Conservation (phyloP, 2,888 invertebrate genomes). For the Eucriotettix oculatus region DNA sequence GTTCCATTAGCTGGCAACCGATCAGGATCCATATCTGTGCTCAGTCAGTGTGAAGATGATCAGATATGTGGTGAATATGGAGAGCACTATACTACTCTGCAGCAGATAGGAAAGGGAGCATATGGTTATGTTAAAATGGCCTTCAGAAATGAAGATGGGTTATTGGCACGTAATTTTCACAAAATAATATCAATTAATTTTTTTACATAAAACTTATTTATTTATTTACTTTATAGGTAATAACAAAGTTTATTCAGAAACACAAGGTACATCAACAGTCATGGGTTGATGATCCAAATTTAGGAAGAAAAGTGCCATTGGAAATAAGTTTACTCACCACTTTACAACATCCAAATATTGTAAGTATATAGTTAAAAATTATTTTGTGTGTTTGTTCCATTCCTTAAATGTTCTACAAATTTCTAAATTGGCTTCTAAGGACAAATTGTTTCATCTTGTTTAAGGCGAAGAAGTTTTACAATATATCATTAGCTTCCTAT, state of each 20-base stretch:
- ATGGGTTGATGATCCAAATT: constrained; percentile 38
- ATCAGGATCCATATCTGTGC: constrained; percentile 36
- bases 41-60: constrained; percentile 38
- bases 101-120: constrained; percentile 55
- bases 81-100: constrained; percentile 39
- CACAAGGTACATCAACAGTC: constrained; percentile 47
- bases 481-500: background rate
- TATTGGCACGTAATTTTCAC: constrained; percentile 23
- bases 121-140: constrained; percentile 58
- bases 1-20: constrained; percentile 15
- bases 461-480: too few species aligned
- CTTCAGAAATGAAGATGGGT: constrained; percentile 38
- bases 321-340: constrained; percentile 49
- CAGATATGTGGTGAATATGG: constrained; percentile 37
- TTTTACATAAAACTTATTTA: background rate
- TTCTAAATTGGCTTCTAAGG: too few species aligned
- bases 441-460: too few species aligned
- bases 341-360: constrained; percentile 50
- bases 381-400: too few species aligned
- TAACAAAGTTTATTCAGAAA: constrained; percentile 54
- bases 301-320: constrained; percentile 37
- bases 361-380: constrained; percentile 19
- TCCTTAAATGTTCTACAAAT: too few species aligned
- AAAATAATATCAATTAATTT: background rate
- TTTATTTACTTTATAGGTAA: constrained; percentile 26